These are phyloP conservation scores for Eptesicus fuscus DNA, from an alignment of 2,113 vertebrate genomes.

Conservation along the genomic window DNA sequence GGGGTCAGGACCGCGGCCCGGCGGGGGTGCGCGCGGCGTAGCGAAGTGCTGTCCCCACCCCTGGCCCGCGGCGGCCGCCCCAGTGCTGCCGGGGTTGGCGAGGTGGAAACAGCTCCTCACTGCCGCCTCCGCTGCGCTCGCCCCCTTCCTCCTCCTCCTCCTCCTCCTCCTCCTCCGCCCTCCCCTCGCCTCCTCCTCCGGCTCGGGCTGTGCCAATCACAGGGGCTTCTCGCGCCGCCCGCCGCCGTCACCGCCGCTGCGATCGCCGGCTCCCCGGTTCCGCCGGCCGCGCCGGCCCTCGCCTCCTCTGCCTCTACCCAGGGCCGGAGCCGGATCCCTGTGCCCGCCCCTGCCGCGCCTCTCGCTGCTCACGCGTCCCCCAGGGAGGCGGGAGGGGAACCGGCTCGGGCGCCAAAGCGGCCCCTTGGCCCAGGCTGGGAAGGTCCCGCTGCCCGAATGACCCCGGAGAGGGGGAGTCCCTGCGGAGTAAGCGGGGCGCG, in stretches of 20 bases:
- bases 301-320: background rate
- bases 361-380: background rate
- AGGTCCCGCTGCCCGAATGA: background rate
- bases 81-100: constrained; percentile 42
- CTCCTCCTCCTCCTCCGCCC: constrained; percentile 45
- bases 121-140: constrained; percentile 25
- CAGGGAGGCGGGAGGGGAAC: background rate
- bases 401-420: background rate
- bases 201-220: constrained; percentile 71
- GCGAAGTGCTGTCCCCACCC: constrained; percentile 58
- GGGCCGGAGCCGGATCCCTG: background rate
- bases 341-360: background rate
- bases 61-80: constrained; percentile 73
- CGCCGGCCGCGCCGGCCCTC: background rate
- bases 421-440: background rate
- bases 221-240: constrained; percentile 68
- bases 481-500: background rate
- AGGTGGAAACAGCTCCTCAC: constrained; percentile 50
- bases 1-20: constrained; percentile 56
- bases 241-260: constrained; percentile 65
- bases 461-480: background rate
- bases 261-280: constrained; percentile 37
- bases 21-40: constrained; percentile 50
- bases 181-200: constrained; percentile 57
- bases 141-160: constrained; percentile 17